Evolutionary conservation across 1,140 invertebrate genomes (phyloP).

Genomic region (Bradynema listronoti): DNA sequence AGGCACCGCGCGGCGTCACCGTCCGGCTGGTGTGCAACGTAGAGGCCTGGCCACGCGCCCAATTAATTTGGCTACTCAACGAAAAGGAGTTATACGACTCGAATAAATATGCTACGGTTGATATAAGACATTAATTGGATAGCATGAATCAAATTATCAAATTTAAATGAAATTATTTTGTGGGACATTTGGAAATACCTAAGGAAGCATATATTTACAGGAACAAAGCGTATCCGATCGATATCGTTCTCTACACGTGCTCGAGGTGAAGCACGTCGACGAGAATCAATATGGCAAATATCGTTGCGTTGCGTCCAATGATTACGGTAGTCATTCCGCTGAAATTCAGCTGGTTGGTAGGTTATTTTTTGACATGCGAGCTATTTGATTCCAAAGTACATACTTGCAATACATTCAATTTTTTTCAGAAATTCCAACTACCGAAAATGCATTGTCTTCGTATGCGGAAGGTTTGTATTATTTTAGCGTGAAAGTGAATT

Average conservation of each 20-base stretch:
- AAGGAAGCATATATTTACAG: constrained; percentile 27
- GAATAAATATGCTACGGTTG: constrained; percentile 26
- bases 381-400: too few relatives aligned
- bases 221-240: constrained; percentile 31
- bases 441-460: too few relatives aligned
- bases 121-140: too few relatives aligned
- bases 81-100: constrained; percentile 39
- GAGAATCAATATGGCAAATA: constrained; percentile 31
- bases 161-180: too few relatives aligned
- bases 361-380: too few relatives aligned
- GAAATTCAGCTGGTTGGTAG: constrained; percentile 41
- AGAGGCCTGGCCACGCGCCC: constrained; percentile 3
- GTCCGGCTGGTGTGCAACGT: constrained; percentile 9
- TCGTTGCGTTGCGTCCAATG: constrained; percentile 37
- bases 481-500: too few relatives aligned
- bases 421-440: too few relatives aligned
- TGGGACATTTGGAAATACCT: too few relatives aligned
- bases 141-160: too few relatives aligned
- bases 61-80: constrained; percentile 33
- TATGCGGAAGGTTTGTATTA: too few relatives aligned
- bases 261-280: constrained; percentile 35
- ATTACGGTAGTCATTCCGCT: constrained; percentile 42
- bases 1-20: constrained; percentile 16
- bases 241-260: constrained; percentile 40
- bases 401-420: too few relatives aligned